These are phyloP conservation scores for Trypoxylon attenuatum DNA, from an alignment of 2,888 invertebrate genomes.

Conservation along the genomic window DNA sequence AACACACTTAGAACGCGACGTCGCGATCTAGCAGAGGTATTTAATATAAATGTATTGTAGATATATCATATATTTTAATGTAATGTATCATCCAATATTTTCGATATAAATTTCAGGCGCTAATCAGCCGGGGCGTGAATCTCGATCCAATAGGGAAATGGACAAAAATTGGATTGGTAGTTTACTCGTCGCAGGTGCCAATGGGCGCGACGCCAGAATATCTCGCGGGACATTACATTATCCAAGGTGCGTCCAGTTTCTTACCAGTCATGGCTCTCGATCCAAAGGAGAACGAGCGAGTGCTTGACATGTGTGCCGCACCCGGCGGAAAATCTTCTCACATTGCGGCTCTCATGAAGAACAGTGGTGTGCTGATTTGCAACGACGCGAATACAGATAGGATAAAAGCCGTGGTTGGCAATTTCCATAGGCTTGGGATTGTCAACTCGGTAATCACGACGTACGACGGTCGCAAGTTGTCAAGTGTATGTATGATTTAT, in stretches of 20 bases:
- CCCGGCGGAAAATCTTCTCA: constrained; percentile 99
- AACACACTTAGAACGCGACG: constrained; percentile 96
- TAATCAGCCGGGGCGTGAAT: constrained; percentile 98
- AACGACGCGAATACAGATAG: constrained; percentile 96
- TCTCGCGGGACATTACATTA: constrained; percentile 97
- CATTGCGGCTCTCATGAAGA: constrained; percentile 98
- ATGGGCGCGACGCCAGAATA: constrained; percentile 99
- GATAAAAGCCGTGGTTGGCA: constrained; percentile 94
- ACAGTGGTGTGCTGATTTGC: constrained; percentile 96
- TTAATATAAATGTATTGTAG: background rate
- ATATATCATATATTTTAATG: background rate
- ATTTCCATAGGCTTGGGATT: constrained; percentile 96
- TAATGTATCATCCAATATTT: background rate
- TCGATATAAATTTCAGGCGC: constrained; percentile 75
- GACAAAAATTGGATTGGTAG: constrained; percentile 98
- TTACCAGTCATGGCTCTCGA: constrained; percentile 98
- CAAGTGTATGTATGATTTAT: constrained; percentile 75
- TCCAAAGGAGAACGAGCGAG: constrained; percentile 95
- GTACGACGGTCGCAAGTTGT: constrained; percentile 92
- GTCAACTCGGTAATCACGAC: constrained; percentile 93
- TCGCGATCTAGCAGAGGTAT: constrained; percentile 90
- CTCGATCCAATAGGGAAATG: constrained; percentile 98
- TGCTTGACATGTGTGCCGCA: constrained; percentile 98
- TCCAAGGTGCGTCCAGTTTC: constrained; percentile 97
- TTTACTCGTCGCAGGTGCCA: constrained; percentile 97